Percentiles rank a stretch among this genome's conserved stretches.
These are phyloP conservation scores for Seriola dumerili DNA, from an alignment of 2,113 vertebrate species.

Conservation along the genomic window DNA sequence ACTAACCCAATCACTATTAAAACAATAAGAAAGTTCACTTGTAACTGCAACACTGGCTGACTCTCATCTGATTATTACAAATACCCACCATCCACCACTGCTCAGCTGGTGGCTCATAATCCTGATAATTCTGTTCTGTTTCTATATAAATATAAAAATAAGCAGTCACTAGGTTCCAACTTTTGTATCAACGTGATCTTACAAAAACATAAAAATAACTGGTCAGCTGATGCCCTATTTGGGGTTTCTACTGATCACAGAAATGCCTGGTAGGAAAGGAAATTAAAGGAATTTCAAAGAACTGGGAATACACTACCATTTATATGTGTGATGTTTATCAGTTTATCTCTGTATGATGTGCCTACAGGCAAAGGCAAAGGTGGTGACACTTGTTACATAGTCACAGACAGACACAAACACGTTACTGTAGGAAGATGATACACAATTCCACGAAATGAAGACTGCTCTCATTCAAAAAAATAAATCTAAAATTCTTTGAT, in stretches of 20 bases:
- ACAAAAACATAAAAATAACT: slow-evolving; percentile 2
- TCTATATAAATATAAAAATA: slow-evolving; percentile 30
- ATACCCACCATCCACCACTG: background rate
- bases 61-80: slow-evolving; percentile 3
- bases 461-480: slow-evolving; percentile 6
- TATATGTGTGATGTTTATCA: background rate
- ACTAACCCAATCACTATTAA: background rate
- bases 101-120: slow-evolving; percentile 25
- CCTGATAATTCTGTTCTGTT: slow-evolving; percentile 25
- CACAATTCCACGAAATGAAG: background rate
- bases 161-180: background rate
- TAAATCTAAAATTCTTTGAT: slow-evolving; percentile 7
- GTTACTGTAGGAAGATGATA: background rate
- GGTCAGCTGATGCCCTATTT: slow-evolving; percentile 4
- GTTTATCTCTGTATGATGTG: background rate
- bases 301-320: background rate
- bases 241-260: background rate
- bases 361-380: background rate
- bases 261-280: background rate
- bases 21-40: background rate
- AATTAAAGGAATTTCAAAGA: background rate
- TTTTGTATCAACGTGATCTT: background rate
- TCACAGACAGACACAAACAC: slow-evolving; percentile 26
- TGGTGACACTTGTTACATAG: background rate
- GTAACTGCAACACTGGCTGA: background rate